phyloP scores from a whole-genome alignment of 1,140 invertebrate genomes.

The Metaphire vulgaris region DNA sequence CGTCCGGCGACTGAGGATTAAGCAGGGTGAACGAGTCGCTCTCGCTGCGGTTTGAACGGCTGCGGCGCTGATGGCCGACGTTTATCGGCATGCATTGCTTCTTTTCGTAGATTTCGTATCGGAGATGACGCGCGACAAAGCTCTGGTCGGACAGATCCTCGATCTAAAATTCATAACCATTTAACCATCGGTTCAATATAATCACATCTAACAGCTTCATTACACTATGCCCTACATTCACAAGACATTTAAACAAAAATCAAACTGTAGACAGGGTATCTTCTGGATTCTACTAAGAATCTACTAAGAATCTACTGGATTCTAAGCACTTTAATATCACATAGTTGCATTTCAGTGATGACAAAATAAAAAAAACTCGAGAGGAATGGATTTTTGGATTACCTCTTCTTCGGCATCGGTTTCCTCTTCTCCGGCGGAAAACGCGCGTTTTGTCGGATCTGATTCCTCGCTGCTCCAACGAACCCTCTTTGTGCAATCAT shows the following conservation, averaged over 20 bases:
- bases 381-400: too few species aligned
- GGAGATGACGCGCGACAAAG: constrained; percentile 62
- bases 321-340: too few species aligned
- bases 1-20: constrained; percentile 50
- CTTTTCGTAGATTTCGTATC: constrained; percentile 69
- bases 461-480: not conserved
- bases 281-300: too few species aligned
- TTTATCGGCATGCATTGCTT: constrained; percentile 68
- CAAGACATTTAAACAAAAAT: too few species aligned
- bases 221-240: too few species aligned
- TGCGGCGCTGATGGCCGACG: not conserved
- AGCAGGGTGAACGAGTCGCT: constrained; percentile 44
- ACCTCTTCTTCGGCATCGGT: not conserved
- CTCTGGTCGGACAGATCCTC: constrained; percentile 73
- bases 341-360: too few species aligned
- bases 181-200: too few species aligned
- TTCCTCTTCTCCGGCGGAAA: not conserved
- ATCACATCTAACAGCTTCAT: too few species aligned
- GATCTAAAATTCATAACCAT: constrained; percentile 51
- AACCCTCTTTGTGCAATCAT: not conserved
- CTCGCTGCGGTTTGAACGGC: constrained; percentile 21
- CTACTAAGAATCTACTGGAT: too few species aligned
- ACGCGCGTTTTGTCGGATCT: not conserved
- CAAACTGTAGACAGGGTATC: too few species aligned
- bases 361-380: too few species aligned